Evolutionary conservation across 2,113 vertebrate genomes (phyloP).

Genomic region (Halcyon senegalensis): DNA sequence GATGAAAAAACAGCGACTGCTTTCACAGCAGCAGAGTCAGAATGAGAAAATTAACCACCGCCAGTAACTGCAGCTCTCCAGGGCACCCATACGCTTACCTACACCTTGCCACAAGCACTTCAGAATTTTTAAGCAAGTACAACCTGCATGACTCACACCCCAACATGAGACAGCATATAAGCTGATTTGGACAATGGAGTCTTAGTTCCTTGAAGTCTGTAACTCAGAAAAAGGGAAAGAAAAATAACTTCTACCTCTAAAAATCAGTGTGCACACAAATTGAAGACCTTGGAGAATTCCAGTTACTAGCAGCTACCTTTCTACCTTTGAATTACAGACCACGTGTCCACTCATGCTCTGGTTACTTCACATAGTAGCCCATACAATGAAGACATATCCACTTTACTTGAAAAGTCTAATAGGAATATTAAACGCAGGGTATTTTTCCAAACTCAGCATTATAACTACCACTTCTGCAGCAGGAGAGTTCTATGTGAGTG

Average conservation of each 20-base stretch:
- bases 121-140: fast-evolving
- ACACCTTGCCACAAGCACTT: not conserved
- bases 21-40: not conserved
- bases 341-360: fast-evolving
- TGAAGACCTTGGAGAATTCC: not conserved
- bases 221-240: not conserved
- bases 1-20: not conserved
- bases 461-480: not conserved
- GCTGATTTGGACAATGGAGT: not conserved
- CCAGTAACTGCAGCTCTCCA: not conserved
- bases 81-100: not conserved
- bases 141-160: not conserved
- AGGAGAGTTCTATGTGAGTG: not conserved
- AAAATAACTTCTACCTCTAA: not conserved
- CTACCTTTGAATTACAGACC: not conserved
- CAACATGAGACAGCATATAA: not conserved
- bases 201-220: not conserved
- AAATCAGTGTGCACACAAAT: not conserved
- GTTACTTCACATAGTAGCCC: not conserved
- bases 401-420: fast-evolving
- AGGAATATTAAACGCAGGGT: not conserved
- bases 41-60: not conserved
- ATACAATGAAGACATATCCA: fast-evolving
- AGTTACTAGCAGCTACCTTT: not conserved
- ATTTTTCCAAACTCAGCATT: not conserved